A percentile compares a stretch with the other conserved stretches of the same genome.
Conservation (phyloP, 1,140 invertebrate genomes). For the Drosophila varians region DNA sequence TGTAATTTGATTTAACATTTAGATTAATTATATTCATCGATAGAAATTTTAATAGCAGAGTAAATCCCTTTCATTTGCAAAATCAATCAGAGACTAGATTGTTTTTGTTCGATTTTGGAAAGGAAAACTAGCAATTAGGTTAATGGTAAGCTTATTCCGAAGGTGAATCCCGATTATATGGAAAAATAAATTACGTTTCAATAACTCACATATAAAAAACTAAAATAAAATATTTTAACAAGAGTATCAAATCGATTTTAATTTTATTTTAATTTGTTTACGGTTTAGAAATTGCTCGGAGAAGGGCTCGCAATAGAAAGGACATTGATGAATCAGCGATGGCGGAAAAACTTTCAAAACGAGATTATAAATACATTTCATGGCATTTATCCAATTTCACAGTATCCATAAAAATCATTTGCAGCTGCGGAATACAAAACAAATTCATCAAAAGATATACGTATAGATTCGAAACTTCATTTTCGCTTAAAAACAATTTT, state of each 20-base stretch:
- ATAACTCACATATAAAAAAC: slow-evolving; percentile 14
- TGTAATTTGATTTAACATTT: slow-evolving; percentile 77
- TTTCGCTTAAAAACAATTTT: slow-evolving; percentile 68
- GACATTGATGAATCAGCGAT: slow-evolving; percentile 43
- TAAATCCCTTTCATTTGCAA: slow-evolving; percentile 51
- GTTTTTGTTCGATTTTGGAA: slow-evolving; percentile 19
- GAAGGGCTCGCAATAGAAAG: background rate
- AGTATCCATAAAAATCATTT: slow-evolving; percentile 48
- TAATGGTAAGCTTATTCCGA: slow-evolving; percentile 49
- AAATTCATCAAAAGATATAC: slow-evolving; percentile 75
- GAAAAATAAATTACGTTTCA: slow-evolving; percentile 35
- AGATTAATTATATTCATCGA: slow-evolving; percentile 76
- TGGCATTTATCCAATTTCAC: slow-evolving; percentile 22
- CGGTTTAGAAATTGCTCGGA: background rate
- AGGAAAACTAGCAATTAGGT: slow-evolving; percentile 69
- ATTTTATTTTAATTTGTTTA: background rate
- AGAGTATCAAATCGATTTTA: background rate
- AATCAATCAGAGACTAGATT: slow-evolving; percentile 71
- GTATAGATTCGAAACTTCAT: slow-evolving; percentile 54
- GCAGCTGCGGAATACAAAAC: slow-evolving; percentile 54
- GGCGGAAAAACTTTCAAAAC: slow-evolving; percentile 22
- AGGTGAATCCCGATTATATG: slow-evolving; percentile 36
- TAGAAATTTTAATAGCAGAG: slow-evolving; percentile 59
- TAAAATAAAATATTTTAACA: background rate
- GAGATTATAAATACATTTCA: slow-evolving; percentile 22